Percentiles rank a stretch among this genome's conserved stretches.
Conservation (phyloP, 2,888 invertebrate species). For the Papilio gigon region DNA sequence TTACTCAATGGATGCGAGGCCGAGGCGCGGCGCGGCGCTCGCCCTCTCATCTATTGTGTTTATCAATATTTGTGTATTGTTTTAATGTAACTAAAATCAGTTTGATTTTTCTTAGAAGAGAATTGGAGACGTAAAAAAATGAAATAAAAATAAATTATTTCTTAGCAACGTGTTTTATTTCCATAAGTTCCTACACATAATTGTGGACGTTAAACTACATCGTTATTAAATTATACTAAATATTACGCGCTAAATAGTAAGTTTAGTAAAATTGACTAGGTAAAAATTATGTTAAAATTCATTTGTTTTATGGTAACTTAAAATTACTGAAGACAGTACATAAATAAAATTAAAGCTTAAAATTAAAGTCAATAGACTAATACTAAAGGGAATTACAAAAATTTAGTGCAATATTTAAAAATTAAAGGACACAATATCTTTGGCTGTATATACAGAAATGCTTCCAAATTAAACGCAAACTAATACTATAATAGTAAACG, state of each 20-base stretch:
- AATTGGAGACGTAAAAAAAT: conserved; percentile 80
- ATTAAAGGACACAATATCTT: conserved; percentile 22
- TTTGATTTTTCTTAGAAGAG: conserved; percentile 81
- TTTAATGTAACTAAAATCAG: conserved; percentile 81
- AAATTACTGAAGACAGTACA: conserved; percentile 33
- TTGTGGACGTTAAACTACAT: conserved; percentile 7
- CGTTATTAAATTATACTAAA: conserved; percentile 35
- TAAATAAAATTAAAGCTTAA: conserved; percentile 44
- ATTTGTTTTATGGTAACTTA: conserved; percentile 43
- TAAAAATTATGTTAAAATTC: conserved; percentile 25
- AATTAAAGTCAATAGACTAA: conserved; percentile 40
- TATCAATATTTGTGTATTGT: conserved; percentile 78
- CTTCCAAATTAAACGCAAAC: conserved; percentile 11
- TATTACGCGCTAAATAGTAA: conserved; percentile 39
- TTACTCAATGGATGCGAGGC: conserved; percentile 48
- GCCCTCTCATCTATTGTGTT: conserved; percentile 68
- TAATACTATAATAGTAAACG: conserved; percentile 6
- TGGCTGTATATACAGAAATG: conserved; percentile 32
- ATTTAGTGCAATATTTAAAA: conserved; percentile 13
- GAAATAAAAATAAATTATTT: conserved; percentile 81
- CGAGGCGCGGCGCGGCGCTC: conserved; percentile 60
- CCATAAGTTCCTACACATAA: conserved; percentile 31
- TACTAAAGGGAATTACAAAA: conserved; percentile 26
- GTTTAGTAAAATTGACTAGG: conserved; percentile 41
- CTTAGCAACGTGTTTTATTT: conserved; percentile 78